phyloP scores from a whole-genome alignment of 2,888 invertebrate species.

The Onthophagus sagittarius region DNA sequence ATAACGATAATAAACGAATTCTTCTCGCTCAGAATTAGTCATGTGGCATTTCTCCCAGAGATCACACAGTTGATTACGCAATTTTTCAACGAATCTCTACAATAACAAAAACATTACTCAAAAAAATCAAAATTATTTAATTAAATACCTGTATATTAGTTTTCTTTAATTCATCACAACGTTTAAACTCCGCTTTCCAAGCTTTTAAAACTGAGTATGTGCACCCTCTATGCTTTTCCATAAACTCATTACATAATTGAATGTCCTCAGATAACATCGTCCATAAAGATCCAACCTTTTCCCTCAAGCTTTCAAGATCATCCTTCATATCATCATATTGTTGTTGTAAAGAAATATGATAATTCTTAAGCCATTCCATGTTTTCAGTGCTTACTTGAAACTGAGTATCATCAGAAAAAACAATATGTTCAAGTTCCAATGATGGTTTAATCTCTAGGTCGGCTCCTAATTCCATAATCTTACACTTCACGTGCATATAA shows the following conservation, averaged over 20 bases:
- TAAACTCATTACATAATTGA: conserved; percentile 60
- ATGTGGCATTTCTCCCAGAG: conserved; percentile 79
- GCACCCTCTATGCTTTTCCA: conserved; percentile 59
- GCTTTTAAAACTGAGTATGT: conserved; percentile 55
- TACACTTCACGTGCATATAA: conserved; percentile 42
- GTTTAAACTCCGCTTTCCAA: conserved; percentile 63
- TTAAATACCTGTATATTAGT: conserved; percentile 64
- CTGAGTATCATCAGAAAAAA: conserved; percentile 50
- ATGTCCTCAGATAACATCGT: conserved; percentile 67
- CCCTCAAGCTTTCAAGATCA: conserved; percentile 59
- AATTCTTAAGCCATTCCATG: conserved; percentile 57
- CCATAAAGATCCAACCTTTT: conserved; percentile 65
- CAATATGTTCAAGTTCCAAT: conserved; percentile 46
- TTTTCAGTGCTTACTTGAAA: conserved; percentile 61
- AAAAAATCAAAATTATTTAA: conserved; percentile 16
- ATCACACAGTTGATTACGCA: conserved; percentile 65
- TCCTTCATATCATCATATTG: conserved; percentile 57
- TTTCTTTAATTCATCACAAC: conserved; percentile 71
- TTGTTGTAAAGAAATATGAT: conserved; percentile 55
- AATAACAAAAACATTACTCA: conserved; percentile 29
- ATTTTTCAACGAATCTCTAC: conserved; percentile 59
- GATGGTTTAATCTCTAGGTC: conserved; percentile 46
- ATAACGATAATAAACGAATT: conserved; percentile 62
- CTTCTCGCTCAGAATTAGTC: conserved; percentile 56
- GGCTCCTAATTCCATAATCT: conserved; percentile 44